Base-by-base conservation (phyloP, 2,797 vertebrate species). In the Okamejei kenojei region DNA sequence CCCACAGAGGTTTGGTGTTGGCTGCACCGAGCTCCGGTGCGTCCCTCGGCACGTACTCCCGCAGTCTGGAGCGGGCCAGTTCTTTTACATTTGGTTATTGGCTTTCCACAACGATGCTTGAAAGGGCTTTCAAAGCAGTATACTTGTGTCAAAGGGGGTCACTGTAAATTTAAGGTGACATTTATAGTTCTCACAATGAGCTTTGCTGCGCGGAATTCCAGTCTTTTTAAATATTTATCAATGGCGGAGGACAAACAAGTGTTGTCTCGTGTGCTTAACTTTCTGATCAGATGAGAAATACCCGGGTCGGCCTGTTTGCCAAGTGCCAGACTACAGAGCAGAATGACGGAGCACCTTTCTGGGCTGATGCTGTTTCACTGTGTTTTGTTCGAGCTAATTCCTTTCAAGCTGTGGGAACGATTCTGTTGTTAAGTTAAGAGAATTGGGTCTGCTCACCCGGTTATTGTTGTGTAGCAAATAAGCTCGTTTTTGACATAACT, bases 181-280 rank as follows among this genome's bases (percentile, higher is more conserved):
- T 90, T 90, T 90, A 90, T 71, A 73, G 65, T 38, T 73, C 71
- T 73, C 65, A 73, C 65, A 71, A 68, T 35, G 71, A 38, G n/a
- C 35, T 73, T 71, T 38, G 8, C 32, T 90, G 15, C 21, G 38
- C 17, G 21, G 65, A 90, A 90, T 90, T 71, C 88, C 65, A 45
- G 68, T 73, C 88, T 71, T 90, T 90, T 90, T 90, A 73, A 90
- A 90, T 90, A 90, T 90, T 90, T 90, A 90, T 71, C 88, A 90
- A 73, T 73, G 32, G 35, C 15, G 35, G 88, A 90, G 88, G 65
- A 90, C 63, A 90, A 90, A 90, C 63, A 68, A 90, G 10, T 32
- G 65, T 71, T 90, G 65, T 90, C 88, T 19, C 32, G 6, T 71
- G 71, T 90, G 17, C 68, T 90, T 90, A 45, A 90, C 32, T 90